Evolutionary conservation across 23 tunicate genomes (phyloP), one percentile per base, ranked within the genome.

Genomic region (Ciona savignyi): DNA sequence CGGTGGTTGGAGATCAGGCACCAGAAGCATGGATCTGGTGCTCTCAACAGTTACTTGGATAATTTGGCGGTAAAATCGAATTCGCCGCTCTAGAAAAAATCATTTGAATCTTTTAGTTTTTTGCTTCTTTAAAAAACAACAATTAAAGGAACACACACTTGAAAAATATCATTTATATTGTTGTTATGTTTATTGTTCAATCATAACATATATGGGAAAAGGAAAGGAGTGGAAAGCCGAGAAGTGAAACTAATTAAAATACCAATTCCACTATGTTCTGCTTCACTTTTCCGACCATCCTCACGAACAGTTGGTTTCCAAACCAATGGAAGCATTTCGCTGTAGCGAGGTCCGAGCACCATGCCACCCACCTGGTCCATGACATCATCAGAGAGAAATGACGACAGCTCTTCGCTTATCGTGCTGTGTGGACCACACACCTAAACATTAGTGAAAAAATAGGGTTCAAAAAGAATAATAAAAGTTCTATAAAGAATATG

Each of bases 241-340:
- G n/a, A n/a, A n/a, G n/a, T n/a, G n/a, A n/a, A n/a, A n/a, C n/a
- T n/a, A n/a, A n/a, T n/a, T n/a, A n/a, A n/a, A n/a, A n/a, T n/a
- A n/a, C n/a, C n/a, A n/a, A n/a, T n/a, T n/a, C n/a, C n/a, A n/a
- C n/a, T n/a, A n/a, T n/a, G n/a, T n/a, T n/a, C n/a, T n/a, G n/a
- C n/a, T n/a, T 42, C 56, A 6, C 11, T 15, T 15, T 15, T 42
- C 15, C 56, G 9, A 9, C 67, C 67, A 22, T 63, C 34, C 34
- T 73, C 70, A 1, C 80, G 34, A 6, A 88, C 60, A 1, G 63
- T 77, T 0, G 96, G 75, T 60, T 65, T 42, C 96, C 96, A 88
- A 24, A 88, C 49, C 0, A 34, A n/a, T 6, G 96, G 96, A 22
- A 88, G 71, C 74, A 77, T 77, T 73, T 88, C 87, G 79, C 96